Conservation (phyloP, 2,113 vertebrate species). For the Fukomys damarensis region DNA sequence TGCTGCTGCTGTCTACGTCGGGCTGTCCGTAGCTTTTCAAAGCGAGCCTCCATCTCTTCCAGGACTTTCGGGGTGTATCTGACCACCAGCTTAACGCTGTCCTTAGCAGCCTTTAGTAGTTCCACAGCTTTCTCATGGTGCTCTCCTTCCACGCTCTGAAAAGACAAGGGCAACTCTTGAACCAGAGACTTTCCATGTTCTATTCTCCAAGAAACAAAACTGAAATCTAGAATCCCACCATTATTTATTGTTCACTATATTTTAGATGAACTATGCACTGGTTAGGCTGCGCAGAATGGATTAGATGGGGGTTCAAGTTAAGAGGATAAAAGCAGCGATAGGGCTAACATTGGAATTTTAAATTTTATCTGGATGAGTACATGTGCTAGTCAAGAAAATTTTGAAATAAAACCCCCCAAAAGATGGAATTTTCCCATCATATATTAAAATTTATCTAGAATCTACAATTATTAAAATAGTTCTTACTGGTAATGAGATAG, state of each 20-base stretch:
- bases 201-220: background rate
- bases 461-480: background rate
- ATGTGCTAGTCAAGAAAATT: background rate
- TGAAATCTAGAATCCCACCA: background rate
- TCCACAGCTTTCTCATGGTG: constrained; percentile 99
- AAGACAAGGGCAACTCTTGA: background rate
- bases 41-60: constrained; percentile 99
- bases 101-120: constrained; percentile 97
- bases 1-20: constrained; percentile 98
- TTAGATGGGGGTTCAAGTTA: background rate
- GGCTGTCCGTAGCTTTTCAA: constrained; percentile 97
- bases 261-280: background rate
- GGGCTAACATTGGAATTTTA: background rate
- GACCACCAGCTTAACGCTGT: constrained; percentile 98
- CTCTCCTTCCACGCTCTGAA: constrained; percentile 97
- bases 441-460: background rate
- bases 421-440: background rate
- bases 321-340: background rate
- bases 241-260: background rate
- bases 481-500: background rate
- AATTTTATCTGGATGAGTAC: constrained; percentile 1
- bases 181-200: background rate
- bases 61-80: constrained; percentile 99
- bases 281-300: background rate
- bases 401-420: background rate